Evolutionary conservation across 2,888 invertebrate genomes (phyloP).

Genomic region (Caenorhabditis macrosperma): DNA sequence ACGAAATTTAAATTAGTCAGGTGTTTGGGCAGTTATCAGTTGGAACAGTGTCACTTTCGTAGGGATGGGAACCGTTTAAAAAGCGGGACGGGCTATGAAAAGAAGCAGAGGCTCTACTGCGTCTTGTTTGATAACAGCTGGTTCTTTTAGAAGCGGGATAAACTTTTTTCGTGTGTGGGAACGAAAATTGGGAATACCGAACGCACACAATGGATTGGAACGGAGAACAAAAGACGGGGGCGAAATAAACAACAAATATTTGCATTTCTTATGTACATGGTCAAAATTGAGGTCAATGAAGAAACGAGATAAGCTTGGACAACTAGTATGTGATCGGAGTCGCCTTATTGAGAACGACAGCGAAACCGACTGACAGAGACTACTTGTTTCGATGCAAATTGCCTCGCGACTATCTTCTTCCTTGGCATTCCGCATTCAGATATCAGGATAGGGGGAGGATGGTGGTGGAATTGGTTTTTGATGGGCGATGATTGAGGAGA

Average conservation of each 20-base stretch:
- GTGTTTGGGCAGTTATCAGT: slow-evolving; percentile 27
- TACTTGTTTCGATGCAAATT: slow-evolving; percentile 55
- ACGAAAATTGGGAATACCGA: neutral
- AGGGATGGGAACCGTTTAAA: neutral
- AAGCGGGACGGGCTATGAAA: neutral
- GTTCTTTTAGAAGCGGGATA: neutral
- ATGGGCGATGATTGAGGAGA: slow-evolving; percentile 42
- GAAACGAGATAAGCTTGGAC: slow-evolving; percentile 53
- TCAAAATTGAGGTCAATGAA: slow-evolving; percentile 56
- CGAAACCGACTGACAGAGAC: slow-evolving; percentile 16
- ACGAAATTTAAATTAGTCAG: slow-evolving; percentile 54
- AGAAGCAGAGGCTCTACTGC: neutral
- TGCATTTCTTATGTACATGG: slow-evolving; percentile 55
- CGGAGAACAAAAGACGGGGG: slow-evolving; percentile 22
- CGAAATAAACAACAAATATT: slow-evolving; percentile 58
- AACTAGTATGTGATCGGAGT: slow-evolving; percentile 48
- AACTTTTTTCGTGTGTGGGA: neutral
- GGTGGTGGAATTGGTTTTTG: slow-evolving; percentile 51
- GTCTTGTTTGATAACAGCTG: neutral
- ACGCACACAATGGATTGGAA: neutral
- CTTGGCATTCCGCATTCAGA: slow-evolving; percentile 32
- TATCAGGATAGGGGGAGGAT: slow-evolving; percentile 41
- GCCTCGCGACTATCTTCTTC: slow-evolving; percentile 34
- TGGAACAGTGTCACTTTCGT: neutral
- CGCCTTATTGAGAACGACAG: slow-evolving; percentile 6